A percentile compares a stretch with the other conserved stretches of the same genome.
Evolutionary conservation across 2,113 vertebrate species (phyloP).

Genomic region (Echinops telfairi): DNA sequence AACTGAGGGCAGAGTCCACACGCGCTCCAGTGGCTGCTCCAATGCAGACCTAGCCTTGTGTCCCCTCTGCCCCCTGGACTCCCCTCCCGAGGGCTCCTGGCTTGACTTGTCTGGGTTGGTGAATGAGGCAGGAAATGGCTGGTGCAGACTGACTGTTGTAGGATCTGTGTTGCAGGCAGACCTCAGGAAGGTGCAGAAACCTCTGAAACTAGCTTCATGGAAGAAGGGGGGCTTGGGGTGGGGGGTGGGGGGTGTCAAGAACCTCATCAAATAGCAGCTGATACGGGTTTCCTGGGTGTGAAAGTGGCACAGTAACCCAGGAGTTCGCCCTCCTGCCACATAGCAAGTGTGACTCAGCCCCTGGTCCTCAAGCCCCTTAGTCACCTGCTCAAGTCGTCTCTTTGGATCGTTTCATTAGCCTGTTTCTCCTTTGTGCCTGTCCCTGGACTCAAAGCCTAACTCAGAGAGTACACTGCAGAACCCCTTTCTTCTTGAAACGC

Average conservation of each 20-base stretch:
- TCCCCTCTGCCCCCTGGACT: not conserved
- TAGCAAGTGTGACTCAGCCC: not conserved
- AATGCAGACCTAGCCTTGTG: too few species aligned
- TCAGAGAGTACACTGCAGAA: too few species aligned
- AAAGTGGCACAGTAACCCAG: not conserved
- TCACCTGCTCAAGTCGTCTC: not conserved
- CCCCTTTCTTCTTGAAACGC: not conserved
- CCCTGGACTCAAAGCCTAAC: not conserved
- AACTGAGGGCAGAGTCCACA: too few species aligned
- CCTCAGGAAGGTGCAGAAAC: not conserved
- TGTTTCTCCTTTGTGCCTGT: not conserved
- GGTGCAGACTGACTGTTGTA: not conserved
- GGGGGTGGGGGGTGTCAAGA: not conserved
- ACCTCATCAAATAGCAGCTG: fast-evolving
- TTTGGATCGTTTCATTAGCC: fast-evolving
- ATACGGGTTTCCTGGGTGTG: not conserved
- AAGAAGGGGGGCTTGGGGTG: too few species aligned
- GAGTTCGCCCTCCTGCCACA: not conserved
- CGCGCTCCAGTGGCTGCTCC: fast-evolving
- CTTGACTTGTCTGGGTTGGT: not conserved
- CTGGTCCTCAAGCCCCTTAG: too few species aligned
- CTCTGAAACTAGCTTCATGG: not conserved
- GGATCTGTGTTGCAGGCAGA: not conserved
- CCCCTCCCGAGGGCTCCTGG: not conserved
- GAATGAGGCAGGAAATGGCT: too few species aligned